Conservation (phyloP, 2,113 vertebrate genomes). For the Periophthalmus modestus region DNA sequence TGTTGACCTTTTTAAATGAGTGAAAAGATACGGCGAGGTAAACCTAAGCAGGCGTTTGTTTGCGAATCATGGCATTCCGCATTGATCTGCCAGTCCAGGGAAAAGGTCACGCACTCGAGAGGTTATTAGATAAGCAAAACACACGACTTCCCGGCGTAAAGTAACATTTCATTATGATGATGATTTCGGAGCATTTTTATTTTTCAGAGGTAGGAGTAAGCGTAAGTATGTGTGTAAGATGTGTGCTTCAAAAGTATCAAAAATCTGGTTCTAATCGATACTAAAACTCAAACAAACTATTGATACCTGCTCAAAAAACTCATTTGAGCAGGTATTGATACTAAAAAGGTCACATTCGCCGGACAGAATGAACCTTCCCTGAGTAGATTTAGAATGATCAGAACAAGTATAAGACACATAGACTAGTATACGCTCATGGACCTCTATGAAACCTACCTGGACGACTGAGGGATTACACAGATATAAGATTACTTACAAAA, state of each 20-base stretch:
- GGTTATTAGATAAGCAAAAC: conserved; percentile 65
- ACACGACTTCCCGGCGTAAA: conserved; percentile 34
- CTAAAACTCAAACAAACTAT: no score
- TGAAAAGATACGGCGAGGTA: conserved; percentile 66
- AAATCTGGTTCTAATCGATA: no score
- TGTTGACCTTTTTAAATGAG: conserved; percentile 73
- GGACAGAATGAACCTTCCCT: no score
- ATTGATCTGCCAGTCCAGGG: conserved; percentile 60
- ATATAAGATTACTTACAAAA: no score
- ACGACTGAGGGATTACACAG: no score
- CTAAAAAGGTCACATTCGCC: no score
- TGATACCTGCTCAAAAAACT: no score
- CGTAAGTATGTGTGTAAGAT: conserved; percentile 10
- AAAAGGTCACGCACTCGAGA: conserved; percentile 67
- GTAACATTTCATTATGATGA: conserved; percentile 38
- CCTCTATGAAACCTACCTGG: no score
- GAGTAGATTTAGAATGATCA: no score
- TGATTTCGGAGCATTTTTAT: conserved; percentile 6
- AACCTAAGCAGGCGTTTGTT: conserved; percentile 69
- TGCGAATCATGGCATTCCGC: conserved; percentile 55
- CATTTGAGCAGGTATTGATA: no score
- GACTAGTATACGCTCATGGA: no score
- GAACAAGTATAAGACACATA: no score
- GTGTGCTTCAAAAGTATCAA: background rate
- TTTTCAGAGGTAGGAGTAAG: background rate